phyloP scores from a whole-genome alignment of 2,888 invertebrate genomes.

The Anoncus sp. region DNA sequence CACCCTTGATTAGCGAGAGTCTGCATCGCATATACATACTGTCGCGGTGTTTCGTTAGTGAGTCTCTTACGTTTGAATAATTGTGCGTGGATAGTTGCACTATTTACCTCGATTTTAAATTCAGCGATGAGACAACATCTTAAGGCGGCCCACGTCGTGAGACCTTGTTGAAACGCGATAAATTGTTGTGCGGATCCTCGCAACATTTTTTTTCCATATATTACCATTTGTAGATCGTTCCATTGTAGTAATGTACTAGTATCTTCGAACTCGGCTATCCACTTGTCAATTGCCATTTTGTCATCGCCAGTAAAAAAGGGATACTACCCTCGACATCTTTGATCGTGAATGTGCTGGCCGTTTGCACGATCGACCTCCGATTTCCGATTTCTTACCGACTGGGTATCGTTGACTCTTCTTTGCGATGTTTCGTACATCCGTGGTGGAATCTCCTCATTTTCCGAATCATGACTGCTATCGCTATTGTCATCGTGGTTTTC shows the following conservation, averaged over 20 bases:
- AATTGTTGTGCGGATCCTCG: slow-evolving; percentile 39
- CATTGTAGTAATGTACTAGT: slow-evolving; percentile 57
- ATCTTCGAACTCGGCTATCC: slow-evolving; percentile 64
- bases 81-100: slow-evolving; percentile 52
- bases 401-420: no score
- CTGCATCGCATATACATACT: slow-evolving; percentile 59
- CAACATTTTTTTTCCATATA: slow-evolving; percentile 59
- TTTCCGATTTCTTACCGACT: no score
- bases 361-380: not conserved
- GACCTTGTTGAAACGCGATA: slow-evolving; percentile 42
- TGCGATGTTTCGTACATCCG: no score
- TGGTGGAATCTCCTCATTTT: no score
- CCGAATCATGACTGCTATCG: no score
- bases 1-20: slow-evolving; percentile 60
- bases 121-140: slow-evolving; percentile 48
- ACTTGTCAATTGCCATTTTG: slow-evolving; percentile 40
- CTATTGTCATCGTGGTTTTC: not conserved
- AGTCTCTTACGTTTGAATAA: slow-evolving; percentile 44
- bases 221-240: slow-evolving; percentile 60
- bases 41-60: slow-evolving; percentile 48
- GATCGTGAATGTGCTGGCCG: slow-evolving; percentile 35
- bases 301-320: slow-evolving; percentile 51
- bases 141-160: slow-evolving; percentile 54
- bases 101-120: slow-evolving; percentile 56
- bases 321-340: slow-evolving; percentile 56